Conservation (phyloP, 2,888 invertebrate genomes). For the Anthophora plumipes region DNA sequence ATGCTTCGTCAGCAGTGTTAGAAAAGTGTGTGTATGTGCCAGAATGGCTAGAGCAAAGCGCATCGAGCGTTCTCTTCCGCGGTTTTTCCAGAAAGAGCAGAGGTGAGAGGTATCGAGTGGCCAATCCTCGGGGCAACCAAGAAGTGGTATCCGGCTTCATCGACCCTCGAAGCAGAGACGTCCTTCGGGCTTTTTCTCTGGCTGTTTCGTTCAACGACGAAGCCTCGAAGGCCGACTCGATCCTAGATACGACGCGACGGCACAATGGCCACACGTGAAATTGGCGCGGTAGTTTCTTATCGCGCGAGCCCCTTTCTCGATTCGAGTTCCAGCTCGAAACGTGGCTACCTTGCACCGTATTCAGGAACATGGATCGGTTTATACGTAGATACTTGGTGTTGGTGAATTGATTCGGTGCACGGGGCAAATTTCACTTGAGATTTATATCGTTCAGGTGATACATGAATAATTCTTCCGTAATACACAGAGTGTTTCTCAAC, state of each 20-base stretch:
- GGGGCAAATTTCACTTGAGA: neutral
- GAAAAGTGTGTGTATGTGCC: neutral
- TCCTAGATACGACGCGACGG: constrained; percentile 41
- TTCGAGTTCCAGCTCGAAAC: constrained; percentile 15
- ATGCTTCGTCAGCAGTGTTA: constrained; percentile 15
- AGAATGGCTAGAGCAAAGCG: neutral
- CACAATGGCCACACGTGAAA: constrained; percentile 41
- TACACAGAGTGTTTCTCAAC: neutral
- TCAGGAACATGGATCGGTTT: neutral
- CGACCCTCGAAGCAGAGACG: constrained; percentile 36
- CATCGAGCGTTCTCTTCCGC: neutral
- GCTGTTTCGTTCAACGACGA: constrained; percentile 29
- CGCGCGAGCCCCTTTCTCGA: constrained; percentile 23
- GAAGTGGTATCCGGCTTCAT: constrained; percentile 49
- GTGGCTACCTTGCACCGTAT: constrained; percentile 7
- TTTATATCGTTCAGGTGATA: neutral
- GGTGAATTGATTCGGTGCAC: neutral
- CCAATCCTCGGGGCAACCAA: constrained; percentile 30
- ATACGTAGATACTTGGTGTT: neutral
- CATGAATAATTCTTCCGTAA: neutral
- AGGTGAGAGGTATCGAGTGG: constrained; percentile 22
- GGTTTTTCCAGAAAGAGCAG: constrained; percentile 41
- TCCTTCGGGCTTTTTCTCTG: constrained; percentile 52
- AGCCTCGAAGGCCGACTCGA: constrained; percentile 42
- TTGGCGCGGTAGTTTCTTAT: constrained; percentile 53